Conservation (phyloP, 2,113 vertebrate species). For the Cricetomys ansorgei region DNA sequence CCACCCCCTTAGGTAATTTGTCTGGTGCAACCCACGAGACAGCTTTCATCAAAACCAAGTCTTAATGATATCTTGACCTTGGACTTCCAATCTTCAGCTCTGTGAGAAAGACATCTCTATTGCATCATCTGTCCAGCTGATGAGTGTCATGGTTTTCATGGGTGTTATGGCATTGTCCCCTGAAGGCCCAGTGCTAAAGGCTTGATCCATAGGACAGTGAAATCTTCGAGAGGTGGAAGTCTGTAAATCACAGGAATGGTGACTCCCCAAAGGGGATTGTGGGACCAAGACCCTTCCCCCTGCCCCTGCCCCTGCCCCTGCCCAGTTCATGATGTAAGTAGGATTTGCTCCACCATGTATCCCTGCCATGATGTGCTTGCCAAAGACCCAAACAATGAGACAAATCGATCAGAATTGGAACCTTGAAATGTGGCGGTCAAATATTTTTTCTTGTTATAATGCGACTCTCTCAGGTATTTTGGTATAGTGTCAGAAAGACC, state of each 20-base stretch:
- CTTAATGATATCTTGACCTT: background rate
- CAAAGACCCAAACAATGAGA: background rate
- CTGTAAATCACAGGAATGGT: background rate
- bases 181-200: background rate
- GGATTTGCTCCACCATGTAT: background rate
- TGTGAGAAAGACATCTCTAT: background rate
- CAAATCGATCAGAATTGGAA: background rate
- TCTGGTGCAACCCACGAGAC: background rate
- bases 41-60: background rate
- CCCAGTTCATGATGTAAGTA: background rate
- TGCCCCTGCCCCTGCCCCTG: background rate
- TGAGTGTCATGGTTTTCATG: background rate
- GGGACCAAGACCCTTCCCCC: background rate
- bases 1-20: background rate
- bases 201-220: background rate
- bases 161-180: background rate
- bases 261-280: background rate
- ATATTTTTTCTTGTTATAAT: background rate
- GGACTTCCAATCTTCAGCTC: background rate
- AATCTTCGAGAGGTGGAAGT: background rate
- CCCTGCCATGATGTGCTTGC: background rate
- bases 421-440: background rate
- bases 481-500: background rate
- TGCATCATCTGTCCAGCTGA: background rate
- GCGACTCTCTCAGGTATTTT: background rate